Base-by-base conservation (phyloP, 2,113 vertebrate genomes). In the Seriola dumerili region DNA sequence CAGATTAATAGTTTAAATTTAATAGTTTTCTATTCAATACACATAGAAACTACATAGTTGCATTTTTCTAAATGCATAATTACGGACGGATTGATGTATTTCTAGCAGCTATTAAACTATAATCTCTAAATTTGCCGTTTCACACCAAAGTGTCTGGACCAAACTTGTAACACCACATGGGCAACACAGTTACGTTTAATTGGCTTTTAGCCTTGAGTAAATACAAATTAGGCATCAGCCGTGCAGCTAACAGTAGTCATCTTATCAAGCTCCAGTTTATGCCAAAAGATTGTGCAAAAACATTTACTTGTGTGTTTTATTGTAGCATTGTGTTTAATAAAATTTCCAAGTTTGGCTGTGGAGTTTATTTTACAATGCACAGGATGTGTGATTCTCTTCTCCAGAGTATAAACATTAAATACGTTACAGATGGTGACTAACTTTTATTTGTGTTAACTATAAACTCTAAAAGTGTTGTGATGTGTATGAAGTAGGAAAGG, bases 321-420 rank as follows among this genome's bases (percentile, higher is more conserved):
- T 73, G 71, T 63, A 38, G 72, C 71, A 55, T 72, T 72, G 55
- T 75, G 72, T 65, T 75, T 32, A 85, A 83, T 87, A 79, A 68
- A 82, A 77, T 11, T n/a, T 55, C 14, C 36, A 52, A 21, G 50
- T 88, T 50, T 62, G 50, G 38, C 69, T 63, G 55, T 34, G 6
- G 17, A 72, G 73, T 71, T 72, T 83, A 11, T 87, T 91, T 91
- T 80, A 86, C 72, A 85, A 78, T 74, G 58, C 50, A 68, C 5
- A 68, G 68, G 72, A 92, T 72, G 65, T 81, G 83, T 67, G 76
- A 83, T 75, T 85, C 50, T 80, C n/a, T 63, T 63, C 72, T 72
- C 46, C 70, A 17, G 72, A 67, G 84, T n/a, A 80, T 77, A 76
- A 83, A 72, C 58, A 63, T 70, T 38, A 66, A 87, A 88, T 76